Evolutionary conservation across 2,888 invertebrate genomes (phyloP).

Genomic region (Venusia cambrica): DNA sequence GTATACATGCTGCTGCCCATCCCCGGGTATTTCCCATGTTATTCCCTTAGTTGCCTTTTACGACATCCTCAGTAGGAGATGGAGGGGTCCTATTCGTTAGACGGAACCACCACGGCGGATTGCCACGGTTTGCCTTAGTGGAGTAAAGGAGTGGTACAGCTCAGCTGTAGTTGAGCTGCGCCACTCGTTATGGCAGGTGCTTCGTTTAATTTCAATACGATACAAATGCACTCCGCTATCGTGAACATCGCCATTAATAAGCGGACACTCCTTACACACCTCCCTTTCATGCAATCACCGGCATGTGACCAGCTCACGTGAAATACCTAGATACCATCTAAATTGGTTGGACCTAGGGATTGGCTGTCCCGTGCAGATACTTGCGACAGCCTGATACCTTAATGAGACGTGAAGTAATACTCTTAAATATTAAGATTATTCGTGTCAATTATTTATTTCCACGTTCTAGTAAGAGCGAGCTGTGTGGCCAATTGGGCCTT

Average conservation of each 20-base stretch:
- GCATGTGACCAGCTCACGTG: constrained; percentile 54
- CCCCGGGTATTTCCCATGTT: no score
- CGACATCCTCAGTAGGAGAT: no score
- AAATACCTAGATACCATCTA: constrained; percentile 58
- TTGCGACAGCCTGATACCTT: background rate
- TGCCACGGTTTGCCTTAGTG: no score
- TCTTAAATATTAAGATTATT: no score
- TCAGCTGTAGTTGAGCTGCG: constrained; percentile 2
- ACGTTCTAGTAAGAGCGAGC: no score
- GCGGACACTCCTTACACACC: constrained; percentile 29
- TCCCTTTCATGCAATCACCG: constrained; percentile 37
- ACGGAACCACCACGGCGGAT: no score
- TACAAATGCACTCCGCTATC: constrained; percentile 26
- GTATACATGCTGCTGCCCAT: no score
- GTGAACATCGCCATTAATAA: constrained; percentile 30
- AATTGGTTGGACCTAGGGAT: constrained; percentile 41
- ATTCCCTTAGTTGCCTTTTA: no score
- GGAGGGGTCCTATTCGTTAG: no score
- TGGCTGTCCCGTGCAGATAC: background rate
- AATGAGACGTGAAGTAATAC: no score
- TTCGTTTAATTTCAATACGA: constrained; percentile 23
- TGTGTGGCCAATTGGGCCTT: no score
- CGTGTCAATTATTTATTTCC: no score
- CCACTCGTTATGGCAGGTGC: constrained; percentile 26
- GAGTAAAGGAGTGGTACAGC: constrained; percentile 3